Base-by-base conservation (phyloP, 2,113 vertebrate species). In the Poeciliopsis prolifica region DNA sequence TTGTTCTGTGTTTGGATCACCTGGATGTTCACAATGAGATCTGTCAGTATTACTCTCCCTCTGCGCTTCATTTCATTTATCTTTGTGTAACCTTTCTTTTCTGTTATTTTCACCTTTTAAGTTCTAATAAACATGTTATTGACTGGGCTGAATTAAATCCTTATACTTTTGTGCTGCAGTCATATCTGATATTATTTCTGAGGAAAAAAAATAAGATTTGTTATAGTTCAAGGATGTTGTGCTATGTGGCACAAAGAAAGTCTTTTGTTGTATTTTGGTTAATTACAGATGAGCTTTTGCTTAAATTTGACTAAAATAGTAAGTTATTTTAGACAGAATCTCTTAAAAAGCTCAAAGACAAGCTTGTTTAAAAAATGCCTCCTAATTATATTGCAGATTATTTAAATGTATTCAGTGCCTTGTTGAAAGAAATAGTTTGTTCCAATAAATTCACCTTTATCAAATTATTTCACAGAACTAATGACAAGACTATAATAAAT, bases 1-100 rank as follows among this genome's bases (percentile, higher is more conserved):
- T 48, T 4, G 78, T 58, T 51, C 64, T 44, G 60, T 72, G 10
- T 22, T 24, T 22, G 8, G 71, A 35, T 40, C 76, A 68, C 68
- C 35, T 77, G 78, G 72, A 75, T 72, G 72, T 70, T 51, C 64
- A 19, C 48, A 42, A 13, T 74, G 61, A 70, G 68, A 61, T 86
- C 22, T 61, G 30, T 84, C 82, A 88, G 88, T 90, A 86, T 90
- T 90, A 80, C 65, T 48, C 6, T 75, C 60, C 61, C 72, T 70
- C 48, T 15, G 28, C 33, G 31, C 51, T 68, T 83, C 28, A 69
- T 9, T 58, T 58, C 8, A 58, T 7, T 58, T 8, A 2, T 84
- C 54, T 72, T 40, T 44, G 33, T 65, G 74, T 78, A 37, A 63
- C 28, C 35, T 61, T 68, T 71, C 26, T 42, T 48, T 62, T 17